Evolutionary conservation across 2,113 vertebrate genomes (phyloP), one percentile per base, ranked within the genome.

Genomic region (Catharus bicknelli): DNA sequence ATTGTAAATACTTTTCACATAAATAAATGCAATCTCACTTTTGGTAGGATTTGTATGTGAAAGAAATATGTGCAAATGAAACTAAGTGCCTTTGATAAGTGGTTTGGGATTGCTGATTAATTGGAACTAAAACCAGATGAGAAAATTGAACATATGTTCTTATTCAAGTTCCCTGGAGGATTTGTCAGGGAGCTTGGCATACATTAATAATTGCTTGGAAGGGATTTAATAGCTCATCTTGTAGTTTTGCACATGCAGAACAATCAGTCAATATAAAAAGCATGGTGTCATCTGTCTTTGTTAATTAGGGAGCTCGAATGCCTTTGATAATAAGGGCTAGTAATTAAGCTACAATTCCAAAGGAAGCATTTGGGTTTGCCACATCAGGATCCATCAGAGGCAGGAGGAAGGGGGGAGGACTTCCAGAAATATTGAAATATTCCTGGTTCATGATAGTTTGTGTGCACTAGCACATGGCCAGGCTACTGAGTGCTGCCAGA

Each of bases 101-200:
- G 45, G 59, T 68, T 90, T 70, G 73, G 95, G 88, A 93, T 64
- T 83, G 69, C 61, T 83, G 86, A 78, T 86, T 78, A 90, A 93
- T 85, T 90, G 36, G 87, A 94, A 92, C 90, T 81, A 53, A 91
- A 96, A 96, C 81, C 93, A 96, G 81, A 70, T 77, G 94, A 96
- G 91, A 92, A 95, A 90, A 95, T 74, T 77, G 83, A 88, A 84
- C 83, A 74, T 62, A 55, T 70, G 90, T 91, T 96, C 93, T 89
- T 74, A 84, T 90, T 96, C 93, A 86, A 61, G 88, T 50, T 86
- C 57, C 90, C 92, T 19, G 14, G 74, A 92, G 84, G 27, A 83
- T 90, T 54, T 74, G 58, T 94, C 66, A 63, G 69, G 73, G 79
- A 40, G 63, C 66, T 86, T 82, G 86, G 81, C 72, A 77, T 80